Conservation (phyloP, 1,140 invertebrate species). For the Drosophila sproati region DNA sequence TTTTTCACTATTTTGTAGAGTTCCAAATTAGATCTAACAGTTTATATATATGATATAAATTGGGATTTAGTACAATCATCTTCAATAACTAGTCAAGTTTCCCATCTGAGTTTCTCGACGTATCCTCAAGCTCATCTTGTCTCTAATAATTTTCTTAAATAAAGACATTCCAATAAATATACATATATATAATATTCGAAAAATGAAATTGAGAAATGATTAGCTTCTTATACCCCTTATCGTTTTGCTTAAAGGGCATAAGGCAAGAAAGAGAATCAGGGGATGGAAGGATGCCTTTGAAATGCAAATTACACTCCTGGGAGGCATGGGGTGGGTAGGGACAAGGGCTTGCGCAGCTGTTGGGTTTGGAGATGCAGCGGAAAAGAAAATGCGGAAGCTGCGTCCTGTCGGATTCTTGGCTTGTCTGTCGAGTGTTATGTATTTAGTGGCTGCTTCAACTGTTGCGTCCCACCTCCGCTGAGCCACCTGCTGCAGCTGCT, state of each 20-base stretch:
- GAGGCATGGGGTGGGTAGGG: slow-evolving; percentile 15
- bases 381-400: slow-evolving; percentile 65
- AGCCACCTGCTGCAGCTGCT: slow-evolving; percentile 23
- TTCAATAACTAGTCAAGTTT: too few species aligned
- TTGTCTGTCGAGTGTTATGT: slow-evolving; percentile 74
- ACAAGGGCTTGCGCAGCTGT: too few species aligned
- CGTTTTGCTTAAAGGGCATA: slow-evolving; percentile 24
- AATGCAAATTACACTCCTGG: slow-evolving; percentile 74
- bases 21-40: too few species aligned
- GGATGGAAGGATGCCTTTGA: slow-evolving; percentile 63
- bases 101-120: too few species aligned
- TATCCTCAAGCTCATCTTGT: too few species aligned
- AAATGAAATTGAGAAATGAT: background rate
- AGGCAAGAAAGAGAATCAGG: slow-evolving; percentile 30
- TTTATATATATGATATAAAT: too few species aligned
- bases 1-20: too few species aligned
- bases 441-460: slow-evolving; percentile 65
- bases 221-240: slow-evolving; percentile 11
- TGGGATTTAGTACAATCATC: too few species aligned
- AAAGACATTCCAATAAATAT: too few species aligned
- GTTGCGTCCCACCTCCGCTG: background rate
- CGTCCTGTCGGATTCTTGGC: slow-evolving; percentile 66
- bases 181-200: background rate
- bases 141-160: too few species aligned
- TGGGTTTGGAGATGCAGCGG: slow-evolving; percentile 36